Evolutionary conservation across 2,888 invertebrate species (phyloP).

Genomic region (Callosobruchus maculatus): DNA sequence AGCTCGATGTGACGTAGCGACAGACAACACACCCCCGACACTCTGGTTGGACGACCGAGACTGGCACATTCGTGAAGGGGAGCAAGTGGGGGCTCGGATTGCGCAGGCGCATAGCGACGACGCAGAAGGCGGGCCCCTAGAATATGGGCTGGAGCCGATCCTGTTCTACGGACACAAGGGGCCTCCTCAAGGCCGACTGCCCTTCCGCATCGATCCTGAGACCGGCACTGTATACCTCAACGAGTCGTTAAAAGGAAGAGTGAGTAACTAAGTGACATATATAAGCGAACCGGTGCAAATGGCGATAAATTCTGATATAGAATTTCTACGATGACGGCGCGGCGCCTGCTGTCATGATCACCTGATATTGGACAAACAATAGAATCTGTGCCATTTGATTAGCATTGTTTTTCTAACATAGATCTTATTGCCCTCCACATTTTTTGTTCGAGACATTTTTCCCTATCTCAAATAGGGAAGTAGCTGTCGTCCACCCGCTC

Average conservation of each 20-base stretch:
- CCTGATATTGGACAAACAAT: no score
- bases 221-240: constrained; percentile 78
- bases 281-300: no score
- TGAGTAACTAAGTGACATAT: constrained; percentile 53
- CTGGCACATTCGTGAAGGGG: constrained; percentile 71
- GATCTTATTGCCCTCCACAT: no score
- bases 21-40: constrained; percentile 51
- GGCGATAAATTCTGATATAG: no score
- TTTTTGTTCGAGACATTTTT: no score
- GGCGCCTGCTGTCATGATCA: no score
- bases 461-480: no score
- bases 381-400: no score
- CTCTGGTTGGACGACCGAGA: constrained; percentile 63
- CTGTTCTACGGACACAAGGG: constrained; percentile 28
- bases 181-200: constrained; percentile 54
- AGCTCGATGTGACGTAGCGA: constrained; percentile 24
- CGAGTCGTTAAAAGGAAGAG: constrained; percentile 72
- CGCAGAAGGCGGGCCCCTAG: constrained; percentile 60
- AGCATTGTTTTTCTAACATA: no score
- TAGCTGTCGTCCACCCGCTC: no score
- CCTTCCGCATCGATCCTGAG: constrained; percentile 71
- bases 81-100: constrained; percentile 69
- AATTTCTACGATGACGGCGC: no score
- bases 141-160: constrained; percentile 66
- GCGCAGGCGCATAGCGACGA: constrained; percentile 67